phyloP scores from a whole-genome alignment of 2,113 vertebrate genomes.

The Campylomormyrus numenius region DNA sequence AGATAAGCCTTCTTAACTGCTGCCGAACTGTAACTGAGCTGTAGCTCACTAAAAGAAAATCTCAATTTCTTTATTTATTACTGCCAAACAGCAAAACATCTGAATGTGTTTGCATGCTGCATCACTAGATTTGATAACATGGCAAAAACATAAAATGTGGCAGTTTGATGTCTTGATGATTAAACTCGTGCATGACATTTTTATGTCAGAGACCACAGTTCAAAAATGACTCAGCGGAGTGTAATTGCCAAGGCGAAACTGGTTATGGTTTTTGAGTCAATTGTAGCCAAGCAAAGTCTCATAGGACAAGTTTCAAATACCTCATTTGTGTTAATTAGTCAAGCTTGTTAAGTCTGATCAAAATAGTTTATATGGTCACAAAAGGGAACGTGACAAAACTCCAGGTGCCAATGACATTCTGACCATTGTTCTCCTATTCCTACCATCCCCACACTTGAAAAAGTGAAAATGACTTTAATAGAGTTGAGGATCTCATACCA shows the following conservation, averaged over 20 bases:
- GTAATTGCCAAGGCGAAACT: not conserved
- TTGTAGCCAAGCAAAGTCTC: not conserved
- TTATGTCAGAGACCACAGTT: not conserved
- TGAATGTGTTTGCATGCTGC: not conserved
- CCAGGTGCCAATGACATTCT: not conserved
- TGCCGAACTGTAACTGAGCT: conserved; percentile 24
- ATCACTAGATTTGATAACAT: not conserved
- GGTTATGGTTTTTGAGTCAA: conserved; percentile 4
- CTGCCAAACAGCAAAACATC: not conserved
- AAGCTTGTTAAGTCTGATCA: not conserved
- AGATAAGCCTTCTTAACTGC: conserved; percentile 39
- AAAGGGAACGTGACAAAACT: not conserved
- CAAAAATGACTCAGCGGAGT: conserved; percentile 8
- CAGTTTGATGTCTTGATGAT: not conserved
- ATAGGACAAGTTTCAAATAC: not conserved
- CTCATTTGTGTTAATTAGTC: not conserved
- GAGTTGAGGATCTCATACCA: not conserved
- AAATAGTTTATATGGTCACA: not conserved
- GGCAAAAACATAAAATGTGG: not conserved
- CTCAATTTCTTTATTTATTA: not conserved
- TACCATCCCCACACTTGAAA: not conserved
- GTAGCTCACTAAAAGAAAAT: not conserved
- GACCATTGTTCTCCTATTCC: not conserved
- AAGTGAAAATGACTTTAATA: not conserved
- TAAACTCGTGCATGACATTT: not conserved